Conservation (phyloP, 1,140 invertebrate species). For the Apis florea region DNA sequence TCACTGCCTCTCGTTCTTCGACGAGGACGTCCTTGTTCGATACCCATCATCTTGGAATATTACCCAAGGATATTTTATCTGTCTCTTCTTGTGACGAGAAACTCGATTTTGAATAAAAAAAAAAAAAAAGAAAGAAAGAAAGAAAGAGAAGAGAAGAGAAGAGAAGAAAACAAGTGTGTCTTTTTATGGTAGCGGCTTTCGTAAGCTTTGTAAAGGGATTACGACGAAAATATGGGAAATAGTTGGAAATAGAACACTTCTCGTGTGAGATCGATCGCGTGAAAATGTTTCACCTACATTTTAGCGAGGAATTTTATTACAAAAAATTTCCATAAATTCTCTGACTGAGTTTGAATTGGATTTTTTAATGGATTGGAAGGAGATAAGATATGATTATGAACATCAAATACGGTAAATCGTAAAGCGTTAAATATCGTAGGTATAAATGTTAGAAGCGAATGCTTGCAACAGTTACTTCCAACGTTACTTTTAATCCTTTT, state of each 20-base stretch:
- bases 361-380: background rate
- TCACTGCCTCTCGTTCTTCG: slow-evolving; percentile 30
- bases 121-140: too few relatives aligned
- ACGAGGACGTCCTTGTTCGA: slow-evolving; percentile 38
- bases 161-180: too few relatives aligned
- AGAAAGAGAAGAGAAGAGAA: too few relatives aligned
- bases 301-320: background rate
- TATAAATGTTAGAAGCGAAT: too few relatives aligned
- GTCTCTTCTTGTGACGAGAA: background rate
- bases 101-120: background rate
- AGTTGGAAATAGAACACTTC: too few relatives aligned
- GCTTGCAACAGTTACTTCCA: background rate
- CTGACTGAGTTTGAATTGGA: background rate
- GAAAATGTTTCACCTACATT: background rate
- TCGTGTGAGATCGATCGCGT: background rate
- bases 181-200: too few relatives aligned
- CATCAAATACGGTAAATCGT: background rate
- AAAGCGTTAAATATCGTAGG: background rate
- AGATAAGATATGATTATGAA: background rate
- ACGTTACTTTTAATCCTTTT: background rate
- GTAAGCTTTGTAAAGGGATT: too few relatives aligned
- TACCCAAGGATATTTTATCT: slow-evolving; percentile 21
- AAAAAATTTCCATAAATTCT: background rate
- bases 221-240: too few relatives aligned
- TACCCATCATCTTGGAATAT: slow-evolving; percentile 56